Percentiles rank a stretch among this genome's conserved stretches.
Conservation (phyloP, 2,797 vertebrate species). For the Pyrocephalus nanus region DNA sequence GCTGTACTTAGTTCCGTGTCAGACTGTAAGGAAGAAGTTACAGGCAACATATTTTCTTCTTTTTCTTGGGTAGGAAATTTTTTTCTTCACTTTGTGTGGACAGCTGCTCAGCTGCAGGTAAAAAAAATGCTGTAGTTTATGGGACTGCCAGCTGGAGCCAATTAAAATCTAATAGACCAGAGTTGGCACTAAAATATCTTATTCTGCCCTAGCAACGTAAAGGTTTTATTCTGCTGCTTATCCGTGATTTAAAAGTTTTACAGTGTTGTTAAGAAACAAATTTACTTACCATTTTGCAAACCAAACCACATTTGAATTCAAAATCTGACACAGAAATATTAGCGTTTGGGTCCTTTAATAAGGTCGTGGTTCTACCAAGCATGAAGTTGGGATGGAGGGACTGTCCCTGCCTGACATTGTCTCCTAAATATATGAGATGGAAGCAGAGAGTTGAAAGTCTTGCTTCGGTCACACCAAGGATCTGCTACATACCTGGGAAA, state of each 20-base stretch:
- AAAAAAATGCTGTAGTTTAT: slow-evolving; percentile 31
- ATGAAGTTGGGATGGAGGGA: background rate
- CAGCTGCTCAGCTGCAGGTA: slow-evolving; percentile 60
- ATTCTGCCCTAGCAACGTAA: background rate
- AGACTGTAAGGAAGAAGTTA: background rate
- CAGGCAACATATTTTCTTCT: background rate
- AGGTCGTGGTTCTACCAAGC: background rate
- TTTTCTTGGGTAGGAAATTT: background rate
- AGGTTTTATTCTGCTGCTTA: slow-evolving; percentile 28
- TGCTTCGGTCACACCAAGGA: background rate
- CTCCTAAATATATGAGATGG: background rate
- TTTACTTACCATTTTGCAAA: background rate
- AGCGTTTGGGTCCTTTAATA: background rate
- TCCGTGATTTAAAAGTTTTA: background rate
- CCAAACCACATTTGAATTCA: background rate
- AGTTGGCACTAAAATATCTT: slow-evolving; percentile 24
- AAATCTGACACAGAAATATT: background rate
- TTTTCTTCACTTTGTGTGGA: slow-evolving; percentile 45
- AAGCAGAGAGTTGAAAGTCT: background rate
- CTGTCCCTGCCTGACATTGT: background rate
- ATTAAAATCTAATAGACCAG: slow-evolving; percentile 59
- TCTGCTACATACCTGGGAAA: background rate
- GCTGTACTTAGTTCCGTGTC: background rate
- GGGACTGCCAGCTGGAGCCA: slow-evolving; percentile 52
- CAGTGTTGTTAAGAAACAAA: background rate